Base-by-base conservation (phyloP, 2,113 vertebrate genomes). In the Pelusios castaneus region DNA sequence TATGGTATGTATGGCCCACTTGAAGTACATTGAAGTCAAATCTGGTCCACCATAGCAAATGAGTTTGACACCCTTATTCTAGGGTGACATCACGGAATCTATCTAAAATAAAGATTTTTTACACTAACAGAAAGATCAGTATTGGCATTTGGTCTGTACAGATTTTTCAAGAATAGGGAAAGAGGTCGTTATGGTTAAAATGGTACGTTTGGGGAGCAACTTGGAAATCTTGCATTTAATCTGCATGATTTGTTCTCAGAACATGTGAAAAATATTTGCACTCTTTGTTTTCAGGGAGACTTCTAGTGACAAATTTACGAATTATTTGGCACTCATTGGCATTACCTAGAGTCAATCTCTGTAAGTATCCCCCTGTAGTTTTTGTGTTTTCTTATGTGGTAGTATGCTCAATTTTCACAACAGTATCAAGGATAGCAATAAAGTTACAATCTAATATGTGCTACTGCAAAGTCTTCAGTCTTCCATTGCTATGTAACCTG, bases 321-420 rank as follows among this genome's bases (percentile, higher is more conserved):
- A 99, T 99, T 94, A 99, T 99, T 85, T 99, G 99, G 99, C 99
- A 99, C 87, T 99, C 99, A 3, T 89, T 99, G 95, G 99, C 99
- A 43, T 96, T 99, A 82, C 98, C 99, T 85, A 99, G 99, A 98
- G 99, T 99, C 92, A 99, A 99, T 95, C 98, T 99, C 83, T 98
- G 98, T 98, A 97, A 98, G 98, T 98, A 97, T 93, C 90, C 29
- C 45, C 63, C 17, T 91, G n/a, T 92, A 94, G 2, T 70, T 38
- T 77, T 41, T 76, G 21, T 79, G 13, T 67, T 95, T 27, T 80
- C 29, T 34, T 89, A 84, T 76, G 2, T 77, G 43, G 13, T 89
- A 58, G 19, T 24, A 12, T 60, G 47, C 43, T 93, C 0, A 43
- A 55, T 56, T 43, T 92, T 95, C 52, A 90, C 47, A 38, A 12